Percentiles rank a stretch among this genome's conserved stretches.
These are phyloP conservation scores for Pantherophis vulpinus DNA, from an alignment of 2,797 vertebrate species.

Conservation along the genomic window DNA sequence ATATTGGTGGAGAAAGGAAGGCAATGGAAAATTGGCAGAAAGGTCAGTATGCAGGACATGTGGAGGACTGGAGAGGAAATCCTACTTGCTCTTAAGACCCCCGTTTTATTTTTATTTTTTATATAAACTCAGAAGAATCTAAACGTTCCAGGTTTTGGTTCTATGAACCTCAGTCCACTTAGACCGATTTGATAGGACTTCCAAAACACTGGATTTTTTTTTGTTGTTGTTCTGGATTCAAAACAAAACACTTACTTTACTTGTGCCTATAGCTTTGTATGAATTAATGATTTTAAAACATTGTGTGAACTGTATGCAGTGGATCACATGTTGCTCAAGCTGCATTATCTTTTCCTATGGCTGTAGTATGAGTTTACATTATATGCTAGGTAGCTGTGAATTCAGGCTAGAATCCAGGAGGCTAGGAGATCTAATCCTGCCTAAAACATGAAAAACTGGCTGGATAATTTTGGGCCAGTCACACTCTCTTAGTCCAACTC, in stretches of 20 bases:
- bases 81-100: neutral
- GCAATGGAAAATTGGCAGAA: neutral
- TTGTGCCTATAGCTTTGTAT: neutral
- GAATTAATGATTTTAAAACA: neutral
- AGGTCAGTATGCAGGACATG: neutral
- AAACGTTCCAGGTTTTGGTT: neutral
- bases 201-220: no score
- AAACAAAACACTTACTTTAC: neutral
- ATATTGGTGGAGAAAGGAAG: neutral
- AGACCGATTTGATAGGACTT: neutral
- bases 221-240: neutral
- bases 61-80: neutral
- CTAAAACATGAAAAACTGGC: no score
- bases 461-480: no score
- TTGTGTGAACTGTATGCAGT: neutral
- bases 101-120: neutral
- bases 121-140: neutral
- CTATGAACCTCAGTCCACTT: neutral
- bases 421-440: no score
- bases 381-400: neutral
- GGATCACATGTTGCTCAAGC: neutral
- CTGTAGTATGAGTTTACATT: neutral
- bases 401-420: neutral
- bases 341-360: neutral
- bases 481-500: no score